Evolutionary conservation across 1,140 invertebrate species (phyloP), one percentile per base, ranked within the genome.

Genomic region (Bombus turneri): DNA sequence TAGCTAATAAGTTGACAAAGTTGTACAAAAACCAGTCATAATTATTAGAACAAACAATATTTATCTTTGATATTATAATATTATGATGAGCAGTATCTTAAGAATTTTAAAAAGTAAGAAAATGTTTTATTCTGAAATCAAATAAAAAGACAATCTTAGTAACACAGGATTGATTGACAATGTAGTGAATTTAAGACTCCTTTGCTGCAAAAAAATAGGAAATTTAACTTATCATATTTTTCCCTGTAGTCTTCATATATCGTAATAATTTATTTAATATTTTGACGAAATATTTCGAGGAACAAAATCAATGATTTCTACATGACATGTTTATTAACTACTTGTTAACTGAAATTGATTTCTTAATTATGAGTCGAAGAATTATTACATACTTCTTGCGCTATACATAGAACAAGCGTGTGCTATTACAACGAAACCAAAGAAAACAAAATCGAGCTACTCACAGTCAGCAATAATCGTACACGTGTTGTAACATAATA

Each of bases 361-460:
- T 68, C 15, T 22, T 10, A 22, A 68, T n/a, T 12, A 15, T 34
- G 53, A 81, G 47, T 22, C 18, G 47, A 53, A 53, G 47, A 53
- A 53, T 53, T 53, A 53, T 53, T 53, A 22, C 18, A 22, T 53
- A 53, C 18, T 53, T 53, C 22, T 53, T 22, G 18, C 18, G 18
- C 47, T 53, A 53, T 53, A 53, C 18, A 6, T 22, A 43, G 18
- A 81, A 43, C 28, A 69, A 81, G 5, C 34, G n/a, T 31, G 31
- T 39, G 31, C 15, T n/a, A 22, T 4, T 53, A 41, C 18, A 1
- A 53, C 53, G 34, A 39, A n/a, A 43, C 18, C 12, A 57, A 77
- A 83, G 18, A 18, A 28, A 62, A 43, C 22, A 83, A 76, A 83
- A 57, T 77, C 31, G 34, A 18, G 34, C 68, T 31, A 39, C 13